Base-by-base conservation (phyloP, 1,140 invertebrate species). In the Drosophila eugracilis region DNA sequence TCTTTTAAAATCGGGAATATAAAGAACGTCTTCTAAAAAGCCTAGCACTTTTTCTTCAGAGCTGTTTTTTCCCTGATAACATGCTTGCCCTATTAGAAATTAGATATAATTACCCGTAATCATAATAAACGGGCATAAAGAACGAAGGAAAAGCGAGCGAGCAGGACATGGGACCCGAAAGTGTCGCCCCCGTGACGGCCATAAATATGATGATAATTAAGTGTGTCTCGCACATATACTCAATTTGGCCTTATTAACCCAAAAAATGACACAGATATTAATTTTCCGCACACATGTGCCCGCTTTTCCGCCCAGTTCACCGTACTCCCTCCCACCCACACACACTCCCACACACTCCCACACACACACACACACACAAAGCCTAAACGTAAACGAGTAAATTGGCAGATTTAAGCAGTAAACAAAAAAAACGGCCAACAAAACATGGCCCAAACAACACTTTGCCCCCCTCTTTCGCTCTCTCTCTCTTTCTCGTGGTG, bases 131-230 rank as follows among this genome's bases (percentile, higher is more conserved):
- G 63, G 26, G 44, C 17, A 66, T 52, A 67, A 52, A 66, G 66
- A 67, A 52, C 30, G n/a, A 67, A 34, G 22, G 6, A 44, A 26
- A 26, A 44, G 42, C 42, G 42, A 24, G 41, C 19, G 17, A 37
- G 6, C 21, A 44, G 22, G 28, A 36, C 55, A 37, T n/a, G 34
- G 19, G 19, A 59, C 53, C 22, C 44, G 48, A 42, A 26, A 37
- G 28, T 45, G 45, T 45, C 34, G 52, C 9, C 53, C 59, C 63
- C 60, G 45, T 66, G 63, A 66, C 45, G 53, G 66, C 37, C 67
- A 88, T 88, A 86, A 88, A 86, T 86, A 86, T 86, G 83, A 86
- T 88, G 83, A 88, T 86, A 86, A 86, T 86, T 86, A 86, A 86
- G 81, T 86, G 78, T 73, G 81, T 83, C 70, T 73, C 78, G 75